Base-by-base conservation (phyloP, 2,113 vertebrate species). In the Varanus komodoensis region DNA sequence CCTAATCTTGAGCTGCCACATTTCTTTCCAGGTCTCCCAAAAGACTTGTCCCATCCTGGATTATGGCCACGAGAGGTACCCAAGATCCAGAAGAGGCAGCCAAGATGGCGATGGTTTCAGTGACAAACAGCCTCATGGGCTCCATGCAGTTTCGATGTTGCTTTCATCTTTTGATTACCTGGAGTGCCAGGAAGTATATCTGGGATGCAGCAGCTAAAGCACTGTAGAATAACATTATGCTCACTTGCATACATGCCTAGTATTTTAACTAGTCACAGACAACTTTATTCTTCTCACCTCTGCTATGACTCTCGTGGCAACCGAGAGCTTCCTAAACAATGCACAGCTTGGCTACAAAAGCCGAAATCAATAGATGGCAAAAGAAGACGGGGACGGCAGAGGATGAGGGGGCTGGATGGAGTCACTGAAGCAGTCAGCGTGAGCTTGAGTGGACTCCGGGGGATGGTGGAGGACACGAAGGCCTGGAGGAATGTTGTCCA, bases 201-300 rank as follows among this genome's bases (percentile, higher is more conserved):
- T 4, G 82, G 67, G 61, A 44, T 0, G 9, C 74, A 8, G 57
- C 81, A 82, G 73, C 34, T 78, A 82, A 73, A 90, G 15, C 73
- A 50, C 12, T 11, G 57, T 48, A n/a, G 8, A 15, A 68, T 23
- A 87, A 8, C 44, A 11, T 50, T 64, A 0, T 0, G 81, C 9
- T 44, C 90, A 61, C 61, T 34, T 15, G 6, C 19, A 75, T 9
- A 12, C 12, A 6, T 61, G 9, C 27, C 9, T 50, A 50, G 82
- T 17, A 19, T 32, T n/a, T 89, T 8, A 6, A 89, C 68, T 38
- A 71, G 3, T 38, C 77, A 8, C 34, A 89, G 14, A 23, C 3
- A 73, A 54, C 68, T 38, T 6, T 91, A 44, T 44, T 44, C 38
- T 44, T 44, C 23, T 86, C 27, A 80, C 32, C 87, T 73, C 5